Evolutionary conservation across 2,888 invertebrate species (phyloP).

Genomic region (Tinea trinotella): DNA sequence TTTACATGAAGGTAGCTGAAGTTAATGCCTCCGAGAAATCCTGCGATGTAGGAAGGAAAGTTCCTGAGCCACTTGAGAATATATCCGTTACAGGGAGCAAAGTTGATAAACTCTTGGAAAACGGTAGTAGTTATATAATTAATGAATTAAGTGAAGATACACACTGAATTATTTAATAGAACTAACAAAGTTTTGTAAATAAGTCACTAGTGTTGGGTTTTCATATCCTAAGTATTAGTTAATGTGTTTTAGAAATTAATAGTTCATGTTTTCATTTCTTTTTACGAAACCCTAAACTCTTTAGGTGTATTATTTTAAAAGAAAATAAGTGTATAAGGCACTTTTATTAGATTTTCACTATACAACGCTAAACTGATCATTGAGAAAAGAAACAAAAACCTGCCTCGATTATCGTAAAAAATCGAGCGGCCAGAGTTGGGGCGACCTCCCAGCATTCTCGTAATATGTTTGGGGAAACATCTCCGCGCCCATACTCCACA

Average conservation of each 20-base stretch:
- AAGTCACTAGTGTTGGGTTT: too few relatives aligned
- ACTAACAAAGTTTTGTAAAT: not conserved
- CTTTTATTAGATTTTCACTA: not conserved
- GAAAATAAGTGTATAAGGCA: not conserved
- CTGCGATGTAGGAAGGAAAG: slow-evolving; percentile 1
- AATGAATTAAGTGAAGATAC: slow-evolving; percentile 20
- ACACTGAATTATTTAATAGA: not conserved
- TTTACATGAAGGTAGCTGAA: slow-evolving; percentile 37
- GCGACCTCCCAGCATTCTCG: slow-evolving; percentile 49
- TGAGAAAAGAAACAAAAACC: slow-evolving; percentile 13
- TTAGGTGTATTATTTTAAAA: too few relatives aligned
- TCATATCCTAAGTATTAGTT: too few relatives aligned
- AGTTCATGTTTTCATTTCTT: too few relatives aligned
- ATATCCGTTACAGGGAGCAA: slow-evolving; percentile 13
- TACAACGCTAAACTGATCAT: not conserved
- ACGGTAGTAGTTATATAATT: slow-evolving; percentile 15
- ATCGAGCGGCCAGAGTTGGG: slow-evolving; percentile 39
- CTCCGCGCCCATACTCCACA: slow-evolving; percentile 19
- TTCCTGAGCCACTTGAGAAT: slow-evolving; percentile 9
- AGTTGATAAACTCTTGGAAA: slow-evolving; percentile 18
- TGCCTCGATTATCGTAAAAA: slow-evolving; percentile 31
- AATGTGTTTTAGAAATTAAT: too few relatives aligned
- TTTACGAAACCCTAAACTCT: too few relatives aligned
- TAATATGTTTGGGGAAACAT: slow-evolving; percentile 26
- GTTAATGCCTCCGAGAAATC: slow-evolving; percentile 25